phyloP scores from a whole-genome alignment of 2,113 vertebrate genomes.

The Odocoileus hemionus region DNA sequence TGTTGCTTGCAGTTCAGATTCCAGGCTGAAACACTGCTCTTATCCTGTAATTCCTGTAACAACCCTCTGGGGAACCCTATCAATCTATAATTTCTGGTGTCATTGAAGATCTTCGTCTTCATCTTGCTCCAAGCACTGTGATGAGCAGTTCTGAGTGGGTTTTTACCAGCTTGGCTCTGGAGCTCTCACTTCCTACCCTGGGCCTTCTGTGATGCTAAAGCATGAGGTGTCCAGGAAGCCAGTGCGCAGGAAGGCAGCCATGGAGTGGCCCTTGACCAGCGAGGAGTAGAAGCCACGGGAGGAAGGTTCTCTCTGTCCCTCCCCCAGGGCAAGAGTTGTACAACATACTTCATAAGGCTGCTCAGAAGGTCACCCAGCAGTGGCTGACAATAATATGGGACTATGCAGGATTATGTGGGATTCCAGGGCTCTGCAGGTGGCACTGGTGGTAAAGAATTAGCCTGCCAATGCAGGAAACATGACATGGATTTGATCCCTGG shows the following conservation, averaged over 20 bases:
- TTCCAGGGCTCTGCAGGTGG: background rate
- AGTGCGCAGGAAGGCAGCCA: too few relatives aligned
- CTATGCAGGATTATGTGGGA: background rate
- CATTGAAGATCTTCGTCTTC: background rate
- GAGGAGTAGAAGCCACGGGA: background rate
- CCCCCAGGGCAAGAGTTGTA: fast-evolving
- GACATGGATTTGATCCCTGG: background rate
- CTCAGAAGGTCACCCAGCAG: background rate
- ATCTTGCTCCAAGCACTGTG: background rate
- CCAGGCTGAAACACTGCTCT: background rate
- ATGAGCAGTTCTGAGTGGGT: background rate
- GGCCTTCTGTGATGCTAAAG: background rate
- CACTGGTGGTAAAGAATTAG: background rate
- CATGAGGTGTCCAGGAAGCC: background rate
- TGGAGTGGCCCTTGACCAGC: fast-evolving
- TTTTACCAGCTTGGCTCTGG: background rate
- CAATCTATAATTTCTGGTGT: background rate
- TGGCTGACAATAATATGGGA: background rate
- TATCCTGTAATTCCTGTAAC: background rate
- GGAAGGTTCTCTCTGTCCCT: background rate
- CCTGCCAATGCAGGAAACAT: background rate
- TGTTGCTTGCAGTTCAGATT: background rate
- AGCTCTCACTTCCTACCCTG: background rate
- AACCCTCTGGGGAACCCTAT: background rate
- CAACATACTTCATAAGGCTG: background rate